phyloP scores from a whole-genome alignment of 2,797 vertebrate species.

The Percopsis omiscomaycus region DNA sequence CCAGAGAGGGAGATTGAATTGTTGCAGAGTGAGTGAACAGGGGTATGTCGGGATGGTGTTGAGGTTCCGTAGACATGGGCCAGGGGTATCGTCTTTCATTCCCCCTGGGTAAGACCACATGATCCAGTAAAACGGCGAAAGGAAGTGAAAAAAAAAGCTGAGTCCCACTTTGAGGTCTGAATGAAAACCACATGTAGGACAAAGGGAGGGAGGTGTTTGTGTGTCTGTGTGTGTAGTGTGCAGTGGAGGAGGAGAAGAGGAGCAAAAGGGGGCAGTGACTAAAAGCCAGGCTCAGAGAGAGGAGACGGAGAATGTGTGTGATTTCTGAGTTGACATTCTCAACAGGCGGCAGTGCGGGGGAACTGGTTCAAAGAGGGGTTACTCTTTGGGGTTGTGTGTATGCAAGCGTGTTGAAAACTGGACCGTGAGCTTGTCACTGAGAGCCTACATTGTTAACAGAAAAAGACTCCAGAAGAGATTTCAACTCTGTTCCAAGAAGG shows the following conservation, averaged over 20 bases:
- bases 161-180: slow-evolving; percentile 70
- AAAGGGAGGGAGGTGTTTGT: slow-evolving; percentile 45
- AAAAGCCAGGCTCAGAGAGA: slow-evolving; percentile 58
- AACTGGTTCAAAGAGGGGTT: slow-evolving; percentile 66
- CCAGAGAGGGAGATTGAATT: too few species aligned
- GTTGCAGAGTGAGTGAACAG: slow-evolving; percentile 1
- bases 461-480: too few species aligned
- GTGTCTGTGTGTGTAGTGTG: slow-evolving; percentile 28
- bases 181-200: slow-evolving; percentile 84
- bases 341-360: slow-evolving; percentile 68
- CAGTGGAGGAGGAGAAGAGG: slow-evolving; percentile 30
- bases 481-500: slow-evolving; percentile 1
- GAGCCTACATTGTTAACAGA: neutral
- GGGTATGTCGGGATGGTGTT: slow-evolving; percentile 15
- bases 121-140: slow-evolving; percentile 59
- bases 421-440: neutral
- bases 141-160: slow-evolving; percentile 50
- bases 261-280: slow-evolving; percentile 57
- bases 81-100: slow-evolving; percentile 66
- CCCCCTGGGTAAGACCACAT: slow-evolving; percentile 68
- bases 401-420: neutral
- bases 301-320: slow-evolving; percentile 37
- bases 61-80: slow-evolving; percentile 7
- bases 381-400: slow-evolving; percentile 21
- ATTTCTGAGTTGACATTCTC: slow-evolving; percentile 77